A percentile compares a stretch with the other conserved stretches of the same genome.
Evolutionary conservation across 2,113 vertebrate species (phyloP).

Genomic region (Peromyscus californicus): DNA sequence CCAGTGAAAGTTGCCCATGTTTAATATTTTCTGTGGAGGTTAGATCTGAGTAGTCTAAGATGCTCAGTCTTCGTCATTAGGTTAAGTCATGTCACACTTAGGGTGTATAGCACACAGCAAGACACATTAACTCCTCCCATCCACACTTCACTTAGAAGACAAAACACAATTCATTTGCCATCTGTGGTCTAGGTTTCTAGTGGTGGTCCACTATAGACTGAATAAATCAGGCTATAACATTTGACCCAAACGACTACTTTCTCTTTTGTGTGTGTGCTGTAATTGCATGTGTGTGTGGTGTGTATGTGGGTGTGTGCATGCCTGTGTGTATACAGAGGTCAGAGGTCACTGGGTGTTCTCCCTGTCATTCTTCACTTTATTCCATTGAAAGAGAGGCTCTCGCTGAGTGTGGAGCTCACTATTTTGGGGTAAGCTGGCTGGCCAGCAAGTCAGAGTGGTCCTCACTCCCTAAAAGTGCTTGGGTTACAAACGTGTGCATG

Average conservation of each 20-base stretch:
- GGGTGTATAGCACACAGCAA: not conserved
- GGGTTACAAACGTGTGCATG: not conserved
- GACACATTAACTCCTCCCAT: not conserved
- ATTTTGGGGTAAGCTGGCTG: not conserved
- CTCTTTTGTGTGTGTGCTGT: not conserved
- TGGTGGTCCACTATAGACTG: not conserved
- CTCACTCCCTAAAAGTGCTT: not conserved
- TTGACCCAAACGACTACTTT: not conserved
- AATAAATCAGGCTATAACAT: constrained; percentile 8
- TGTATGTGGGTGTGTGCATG: not conserved
- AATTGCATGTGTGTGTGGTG: not conserved
- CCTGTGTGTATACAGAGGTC: not conserved
- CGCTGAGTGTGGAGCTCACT: not conserved
- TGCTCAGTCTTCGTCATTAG: not conserved
- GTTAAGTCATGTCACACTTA: not conserved
- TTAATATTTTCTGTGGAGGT: not conserved
- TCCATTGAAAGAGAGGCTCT: not conserved
- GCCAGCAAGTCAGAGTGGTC: not conserved
- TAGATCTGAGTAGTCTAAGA: not conserved
- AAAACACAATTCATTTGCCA: not conserved
- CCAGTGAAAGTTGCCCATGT: not conserved
- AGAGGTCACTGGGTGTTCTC: not conserved
- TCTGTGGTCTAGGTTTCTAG: not conserved
- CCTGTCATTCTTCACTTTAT: too few species aligned
- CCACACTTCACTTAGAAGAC: not conserved